Evolutionary conservation across 1,140 invertebrate genomes (phyloP).

Genomic region (Trissolcus basalis): DNA sequence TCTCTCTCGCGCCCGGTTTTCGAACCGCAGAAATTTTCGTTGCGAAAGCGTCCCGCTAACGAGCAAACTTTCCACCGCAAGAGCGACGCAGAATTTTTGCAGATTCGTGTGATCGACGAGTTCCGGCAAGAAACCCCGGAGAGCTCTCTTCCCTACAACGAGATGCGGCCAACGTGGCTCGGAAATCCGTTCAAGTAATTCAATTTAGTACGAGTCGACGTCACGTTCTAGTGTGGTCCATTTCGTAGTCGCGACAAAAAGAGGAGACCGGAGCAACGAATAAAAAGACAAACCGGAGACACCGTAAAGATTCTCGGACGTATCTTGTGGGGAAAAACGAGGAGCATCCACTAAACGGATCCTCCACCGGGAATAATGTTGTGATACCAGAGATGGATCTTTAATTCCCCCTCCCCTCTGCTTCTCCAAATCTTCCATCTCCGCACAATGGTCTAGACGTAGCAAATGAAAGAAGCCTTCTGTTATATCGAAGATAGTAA

Average conservation of each 20-base stretch:
- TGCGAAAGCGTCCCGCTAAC: conserved; percentile 6
- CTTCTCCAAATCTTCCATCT: conserved; percentile 45
- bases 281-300: conserved; percentile 49
- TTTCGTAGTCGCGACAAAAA: conserved; percentile 49
- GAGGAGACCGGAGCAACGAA: conserved; percentile 22
- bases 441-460: conserved; percentile 33
- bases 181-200: conserved; percentile 51
- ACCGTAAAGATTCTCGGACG: conserved; percentile 46
- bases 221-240: conserved; percentile 52
- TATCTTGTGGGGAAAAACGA: conserved; percentile 40
- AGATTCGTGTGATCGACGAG: conserved; percentile 4
- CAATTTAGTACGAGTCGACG: conserved; percentile 46
- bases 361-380: conserved; percentile 43
- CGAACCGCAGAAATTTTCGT: conserved; percentile 13
- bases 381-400: conserved; percentile 44
- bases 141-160: conserved; percentile 10
- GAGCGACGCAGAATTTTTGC: no score
- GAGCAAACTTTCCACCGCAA: conserved; percentile 7
- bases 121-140: neutral
- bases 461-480: conserved; percentile 50
- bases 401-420: conserved; percentile 32
- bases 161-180: conserved; percentile 36
- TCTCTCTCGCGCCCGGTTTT: no score
- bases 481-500: conserved; percentile 39
- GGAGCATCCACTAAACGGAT: conserved; percentile 39